A percentile compares a stretch with the other conserved stretches of the same genome.
phyloP scores from a whole-genome alignment of 64 coral and sea anemone genomes.

The Orbicella faveolata region DNA sequence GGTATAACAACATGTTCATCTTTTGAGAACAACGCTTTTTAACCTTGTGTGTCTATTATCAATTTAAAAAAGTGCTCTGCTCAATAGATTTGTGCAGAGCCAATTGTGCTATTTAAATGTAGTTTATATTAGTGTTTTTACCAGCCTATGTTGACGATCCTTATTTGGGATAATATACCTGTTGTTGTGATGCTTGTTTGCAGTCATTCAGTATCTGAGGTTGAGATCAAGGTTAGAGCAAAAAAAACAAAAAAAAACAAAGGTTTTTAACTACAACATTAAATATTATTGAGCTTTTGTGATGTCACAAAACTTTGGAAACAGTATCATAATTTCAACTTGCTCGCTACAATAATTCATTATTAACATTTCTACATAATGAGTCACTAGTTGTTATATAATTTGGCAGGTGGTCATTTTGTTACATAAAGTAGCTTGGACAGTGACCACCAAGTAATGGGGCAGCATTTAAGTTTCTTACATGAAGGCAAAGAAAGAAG shows the following conservation, averaged over 20 bases:
- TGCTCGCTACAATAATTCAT: too few species aligned
- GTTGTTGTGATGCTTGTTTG: neutral
- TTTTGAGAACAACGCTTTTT: neutral
- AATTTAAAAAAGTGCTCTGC: neutral
- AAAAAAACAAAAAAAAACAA: neutral
- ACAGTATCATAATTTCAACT: too few species aligned
- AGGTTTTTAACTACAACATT: too few species aligned
- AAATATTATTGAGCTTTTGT: neutral
- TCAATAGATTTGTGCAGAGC: neutral
- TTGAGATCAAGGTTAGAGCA: neutral
- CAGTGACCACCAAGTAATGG: too few species aligned
- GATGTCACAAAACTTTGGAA: neutral
- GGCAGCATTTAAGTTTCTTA: too few species aligned
- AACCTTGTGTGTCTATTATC: neutral
- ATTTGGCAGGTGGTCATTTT: too few species aligned
- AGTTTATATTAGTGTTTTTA: neutral
- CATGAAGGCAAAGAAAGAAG: too few species aligned
- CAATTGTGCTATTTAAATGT: slow-evolving; percentile 4
- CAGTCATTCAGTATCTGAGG: neutral
- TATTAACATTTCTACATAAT: too few species aligned
- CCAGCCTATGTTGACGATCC: neutral
- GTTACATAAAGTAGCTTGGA: too few species aligned
- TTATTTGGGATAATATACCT: neutral
- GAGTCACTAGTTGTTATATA: too few species aligned
- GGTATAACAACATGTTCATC: neutral